phyloP scores from a whole-genome alignment of 2,113 vertebrate genomes.

The Scolopax mira region DNA sequence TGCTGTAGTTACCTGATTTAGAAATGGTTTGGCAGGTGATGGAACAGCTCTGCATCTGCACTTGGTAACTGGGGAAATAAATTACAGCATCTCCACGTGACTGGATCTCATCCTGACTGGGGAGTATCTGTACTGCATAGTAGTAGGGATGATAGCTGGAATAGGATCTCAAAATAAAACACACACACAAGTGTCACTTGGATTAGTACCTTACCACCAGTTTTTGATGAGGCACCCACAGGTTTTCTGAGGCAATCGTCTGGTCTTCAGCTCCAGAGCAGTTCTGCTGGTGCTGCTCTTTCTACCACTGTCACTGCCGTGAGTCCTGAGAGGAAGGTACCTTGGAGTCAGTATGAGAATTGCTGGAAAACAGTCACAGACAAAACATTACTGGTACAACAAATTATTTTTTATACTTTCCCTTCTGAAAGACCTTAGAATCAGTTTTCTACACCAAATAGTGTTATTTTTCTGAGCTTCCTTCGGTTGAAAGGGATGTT shows the following conservation, averaged over 20 bases:
- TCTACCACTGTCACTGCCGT: fast-evolving
- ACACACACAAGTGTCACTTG: neutral
- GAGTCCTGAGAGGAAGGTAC: neutral
- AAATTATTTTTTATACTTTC: neutral
- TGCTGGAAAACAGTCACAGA: neutral
- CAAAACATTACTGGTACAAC: neutral
- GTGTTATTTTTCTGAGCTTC: neutral
- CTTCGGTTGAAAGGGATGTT: neutral
- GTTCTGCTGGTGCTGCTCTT: neutral
- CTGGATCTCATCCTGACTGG: neutral
- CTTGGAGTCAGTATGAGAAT: neutral
- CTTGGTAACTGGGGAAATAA: neutral
- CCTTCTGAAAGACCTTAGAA: neutral
- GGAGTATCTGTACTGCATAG: neutral
- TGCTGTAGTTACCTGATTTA: neutral
- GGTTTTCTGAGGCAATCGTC: neutral
- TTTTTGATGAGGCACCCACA: neutral
- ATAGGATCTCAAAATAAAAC: neutral
- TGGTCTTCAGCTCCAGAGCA: neutral
- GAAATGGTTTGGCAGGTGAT: neutral
- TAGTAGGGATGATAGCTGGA: neutral
- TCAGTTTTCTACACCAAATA: neutral
- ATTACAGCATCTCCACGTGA: fast-evolving
- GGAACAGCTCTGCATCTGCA: neutral
- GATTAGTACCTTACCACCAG: neutral